Evolutionary conservation across 2,888 invertebrate species (phyloP), one percentile per base, ranked within the genome.

Genomic region (Aethes cnicana): DNA sequence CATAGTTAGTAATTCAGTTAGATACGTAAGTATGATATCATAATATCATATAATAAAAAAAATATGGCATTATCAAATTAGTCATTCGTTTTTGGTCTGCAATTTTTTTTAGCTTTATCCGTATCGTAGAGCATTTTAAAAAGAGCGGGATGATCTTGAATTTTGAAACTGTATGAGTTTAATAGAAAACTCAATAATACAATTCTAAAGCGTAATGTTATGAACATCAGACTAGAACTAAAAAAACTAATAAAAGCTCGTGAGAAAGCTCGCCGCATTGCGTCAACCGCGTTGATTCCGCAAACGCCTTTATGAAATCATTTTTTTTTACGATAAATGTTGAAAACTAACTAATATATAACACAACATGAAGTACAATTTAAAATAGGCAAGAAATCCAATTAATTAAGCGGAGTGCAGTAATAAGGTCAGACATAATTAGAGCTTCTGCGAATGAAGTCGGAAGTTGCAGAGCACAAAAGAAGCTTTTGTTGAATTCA

Each of bases 1-100:
- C 65, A 68, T 67, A 65, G 39, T 14, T n/a, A 11, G 47, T 25
- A 30, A 47, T 36, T 32, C 8, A 23, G 21, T 30, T 20, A 25
- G 28, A 39, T n/a, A 36, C 43, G 50, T 44, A 50, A 50, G 50
- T 32, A n/a, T 33, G 32, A 12, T 1, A 6, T 21, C 9, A 14
- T 21, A 14, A 21, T 16, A 30, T 43, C 3, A 30, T 42, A 30
- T 9, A 17, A 18, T 4, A 9, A 33, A n/a, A 8, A 26, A 26
- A 8, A 6, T 26, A 18, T 33, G 9, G n/a, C n/a, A n/a, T n/a
- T n/a, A n/a, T n/a, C n/a, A n/a, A n/a, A n/a, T n/a, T n/a, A n/a
- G n/a, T n/a, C n/a, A n/a, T n/a, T n/a, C n/a, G n/a, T n/a, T n/a
- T n/a, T n/a, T n/a, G n/a, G n/a, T n/a, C n/a, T n/a, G n/a, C n/a